These are phyloP conservation scores for Rosalia funebris DNA, from an alignment of 2,888 invertebrate species.

Conservation along the genomic window DNA sequence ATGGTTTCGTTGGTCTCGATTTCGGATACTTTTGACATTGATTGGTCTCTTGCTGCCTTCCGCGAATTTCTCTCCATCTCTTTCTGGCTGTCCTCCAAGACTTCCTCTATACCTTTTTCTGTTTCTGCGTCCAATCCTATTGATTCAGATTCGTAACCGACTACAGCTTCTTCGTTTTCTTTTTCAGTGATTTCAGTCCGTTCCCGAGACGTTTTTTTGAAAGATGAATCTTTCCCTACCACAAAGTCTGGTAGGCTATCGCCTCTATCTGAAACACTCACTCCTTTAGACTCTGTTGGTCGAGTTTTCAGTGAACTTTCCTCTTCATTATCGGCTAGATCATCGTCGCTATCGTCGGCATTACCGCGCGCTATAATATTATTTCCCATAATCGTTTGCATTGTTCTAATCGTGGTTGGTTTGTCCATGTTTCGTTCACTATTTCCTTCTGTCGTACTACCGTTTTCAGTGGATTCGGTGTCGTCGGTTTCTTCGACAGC, in stretches of 20 bases:
- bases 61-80: conserved; percentile 4
- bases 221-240: not conserved
- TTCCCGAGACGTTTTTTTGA: not conserved
- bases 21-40: not conserved
- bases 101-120: not conserved
- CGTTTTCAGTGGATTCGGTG: not conserved
- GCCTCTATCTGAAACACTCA: not conserved
- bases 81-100: conserved; percentile 3
- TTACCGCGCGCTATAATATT: conserved; percentile 5
- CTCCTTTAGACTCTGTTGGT: no score
- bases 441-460: not conserved
- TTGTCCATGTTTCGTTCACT: not conserved
- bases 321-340: not conserved
- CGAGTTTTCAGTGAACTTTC: not conserved
- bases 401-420: not conserved
- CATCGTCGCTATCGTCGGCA: conserved; percentile 11
- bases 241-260: not conserved
- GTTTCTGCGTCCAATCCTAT: conserved; percentile 9
- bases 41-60: not conserved
- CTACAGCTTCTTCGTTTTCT: not conserved
- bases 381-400: conserved; percentile 1
- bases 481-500: not conserved
- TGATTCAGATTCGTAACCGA: not conserved
- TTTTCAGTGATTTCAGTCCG: not conserved
- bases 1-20: not conserved